Percentiles rank a stretch among this genome's conserved stretches.
Evolutionary conservation across 2,888 invertebrate genomes (phyloP).

Genomic region (Spodoptera picta): DNA sequence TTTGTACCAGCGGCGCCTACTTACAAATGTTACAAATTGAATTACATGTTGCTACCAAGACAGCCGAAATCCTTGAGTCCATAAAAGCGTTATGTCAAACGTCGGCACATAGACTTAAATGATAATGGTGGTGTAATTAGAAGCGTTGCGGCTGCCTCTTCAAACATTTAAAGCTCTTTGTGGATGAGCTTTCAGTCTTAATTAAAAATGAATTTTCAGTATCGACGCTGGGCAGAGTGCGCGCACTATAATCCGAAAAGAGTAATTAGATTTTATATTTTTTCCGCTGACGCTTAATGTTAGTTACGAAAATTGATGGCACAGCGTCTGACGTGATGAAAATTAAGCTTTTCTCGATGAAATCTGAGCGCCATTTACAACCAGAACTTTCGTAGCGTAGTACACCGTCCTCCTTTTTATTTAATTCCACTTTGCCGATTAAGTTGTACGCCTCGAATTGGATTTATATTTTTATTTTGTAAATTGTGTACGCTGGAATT

Average conservation of each 20-base stretch:
- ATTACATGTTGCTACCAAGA: constrained; percentile 46
- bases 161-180: constrained; percentile 64
- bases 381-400: constrained; percentile 22
- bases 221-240: constrained; percentile 38
- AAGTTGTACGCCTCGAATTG: constrained; percentile 10
- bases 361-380: constrained; percentile 32
- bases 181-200: constrained; percentile 60
- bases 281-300: constrained; percentile 36
- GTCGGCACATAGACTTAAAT: constrained; percentile 54
- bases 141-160: constrained; percentile 58
- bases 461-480: constrained; percentile 12
- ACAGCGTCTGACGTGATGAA: constrained; percentile 37
- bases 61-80: constrained; percentile 51
- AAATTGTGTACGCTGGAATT: constrained; percentile 20
- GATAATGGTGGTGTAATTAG: constrained; percentile 60
- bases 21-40: constrained; percentile 46
- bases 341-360: constrained; percentile 41
- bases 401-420: constrained; percentile 13
- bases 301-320: constrained; percentile 54
- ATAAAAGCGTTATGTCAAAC: constrained; percentile 60
- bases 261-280: constrained; percentile 47
- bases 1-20: constrained; percentile 35
- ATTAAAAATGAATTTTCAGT: constrained; percentile 59
- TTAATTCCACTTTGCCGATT: constrained; percentile 22
- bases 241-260: constrained; percentile 42